These are phyloP conservation scores for Poecile montanus DNA, from an alignment of 2,797 vertebrate genomes.

Conservation along the genomic window DNA sequence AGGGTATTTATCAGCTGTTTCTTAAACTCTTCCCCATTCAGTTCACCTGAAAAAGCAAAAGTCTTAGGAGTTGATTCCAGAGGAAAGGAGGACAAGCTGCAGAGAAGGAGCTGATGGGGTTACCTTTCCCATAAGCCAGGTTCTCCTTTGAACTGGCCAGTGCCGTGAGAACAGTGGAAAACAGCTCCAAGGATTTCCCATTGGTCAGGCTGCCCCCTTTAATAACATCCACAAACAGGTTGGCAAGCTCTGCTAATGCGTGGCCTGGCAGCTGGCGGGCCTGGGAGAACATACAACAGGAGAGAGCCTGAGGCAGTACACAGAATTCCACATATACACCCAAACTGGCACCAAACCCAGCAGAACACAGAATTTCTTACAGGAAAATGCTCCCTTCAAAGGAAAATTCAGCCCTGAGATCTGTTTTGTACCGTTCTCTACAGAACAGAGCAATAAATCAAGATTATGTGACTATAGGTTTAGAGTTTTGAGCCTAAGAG, in stretches of 20 bases:
- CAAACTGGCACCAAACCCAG: neutral
- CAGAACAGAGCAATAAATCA: neutral
- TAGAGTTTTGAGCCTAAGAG: neutral
- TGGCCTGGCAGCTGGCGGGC: constrained; percentile 84
- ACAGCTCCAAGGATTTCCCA: constrained; percentile 94
- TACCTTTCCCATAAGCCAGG: constrained; percentile 90
- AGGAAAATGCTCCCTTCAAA: neutral
- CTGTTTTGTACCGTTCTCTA: neutral
- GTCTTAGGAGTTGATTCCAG: neutral
- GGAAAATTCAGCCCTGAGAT: neutral
- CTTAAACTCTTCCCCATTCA: constrained; percentile 93
- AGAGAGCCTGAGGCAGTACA: neutral
- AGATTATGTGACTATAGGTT: neutral
- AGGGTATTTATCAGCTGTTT: constrained; percentile 94
- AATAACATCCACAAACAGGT: constrained; percentile 86
- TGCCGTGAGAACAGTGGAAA: constrained; percentile 89
- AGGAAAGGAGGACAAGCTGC: neutral
- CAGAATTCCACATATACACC: neutral
- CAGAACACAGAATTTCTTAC: neutral
- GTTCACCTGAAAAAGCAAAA: constrained; percentile 81
- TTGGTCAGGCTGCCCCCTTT: constrained; percentile 84
- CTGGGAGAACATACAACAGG: constrained; percentile 64
- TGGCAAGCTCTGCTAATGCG: constrained; percentile 84
- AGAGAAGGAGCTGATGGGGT: neutral
- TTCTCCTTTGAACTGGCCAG: constrained; percentile 83